Conservation (phyloP, 2,113 vertebrate genomes). For the Micronycteris hirsuta region DNA sequence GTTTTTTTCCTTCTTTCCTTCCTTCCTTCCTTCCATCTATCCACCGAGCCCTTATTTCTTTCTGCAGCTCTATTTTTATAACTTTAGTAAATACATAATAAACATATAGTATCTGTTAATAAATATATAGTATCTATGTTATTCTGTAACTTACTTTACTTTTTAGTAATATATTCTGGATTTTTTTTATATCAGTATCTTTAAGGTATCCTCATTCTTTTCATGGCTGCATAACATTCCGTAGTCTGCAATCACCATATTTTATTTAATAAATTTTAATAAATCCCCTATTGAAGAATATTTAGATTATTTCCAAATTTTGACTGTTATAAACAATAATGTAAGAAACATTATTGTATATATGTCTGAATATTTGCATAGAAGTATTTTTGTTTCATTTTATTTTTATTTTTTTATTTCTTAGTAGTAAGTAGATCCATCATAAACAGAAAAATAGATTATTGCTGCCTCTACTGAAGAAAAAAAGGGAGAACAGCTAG, state of each 20-base stretch:
- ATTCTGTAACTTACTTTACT: not conserved
- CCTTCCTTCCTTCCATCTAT: not conserved
- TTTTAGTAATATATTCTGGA: not conserved
- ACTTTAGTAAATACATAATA: not conserved
- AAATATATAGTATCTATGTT: not conserved
- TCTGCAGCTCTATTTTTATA: not conserved
- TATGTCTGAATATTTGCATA: not conserved
- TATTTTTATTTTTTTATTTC: not conserved
- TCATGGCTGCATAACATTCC: not conserved
- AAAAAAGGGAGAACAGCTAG: not conserved
- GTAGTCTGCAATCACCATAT: not conserved
- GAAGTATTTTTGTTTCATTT: not conserved
- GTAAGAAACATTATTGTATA: not conserved
- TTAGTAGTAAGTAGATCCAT: not conserved
- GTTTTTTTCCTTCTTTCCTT: not conserved
- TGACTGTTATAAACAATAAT: not conserved
- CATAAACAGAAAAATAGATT: not conserved
- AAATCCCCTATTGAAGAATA: not conserved
- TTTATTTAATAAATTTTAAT: slow-evolving; percentile 24
- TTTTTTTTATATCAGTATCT: not conserved
- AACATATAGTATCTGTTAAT: not conserved
- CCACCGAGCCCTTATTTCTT: not conserved
- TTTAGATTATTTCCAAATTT: not conserved
- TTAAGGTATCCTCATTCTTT: not conserved
- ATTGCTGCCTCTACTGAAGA: not conserved